Evolutionary conservation across 2,888 invertebrate genomes (phyloP), one percentile per base, ranked within the genome.

Genomic region (Polymixis lichenea): DNA sequence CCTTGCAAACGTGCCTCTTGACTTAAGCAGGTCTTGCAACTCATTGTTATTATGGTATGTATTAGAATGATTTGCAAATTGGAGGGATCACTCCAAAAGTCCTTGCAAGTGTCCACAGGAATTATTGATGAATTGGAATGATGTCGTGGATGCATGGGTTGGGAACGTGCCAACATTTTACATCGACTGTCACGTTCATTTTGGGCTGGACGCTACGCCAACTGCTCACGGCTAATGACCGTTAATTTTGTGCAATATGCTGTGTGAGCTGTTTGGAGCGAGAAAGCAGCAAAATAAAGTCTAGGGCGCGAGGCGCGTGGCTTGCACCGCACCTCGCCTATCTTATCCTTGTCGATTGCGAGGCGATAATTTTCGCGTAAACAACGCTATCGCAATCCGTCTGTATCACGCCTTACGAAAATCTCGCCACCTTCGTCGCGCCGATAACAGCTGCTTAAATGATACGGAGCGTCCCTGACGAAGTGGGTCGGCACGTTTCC

Each of bases 321-420:
- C 55, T 71, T 53, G 43, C 75, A 69, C 60, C 46, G 43, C 75
- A 69, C 60, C 46, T 17, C 53, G 64, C 55, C 77, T 89, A 90
- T 90, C 90, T 90, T 86, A 90, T 90, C 89, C 89, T 82, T 76
- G 83, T 78, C 80, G 86, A 89, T 89, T 84, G 83, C 82, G 72
- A 75, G 69, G 76, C 84, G 89, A 90, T 89, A 87, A 88, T 80
- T 85, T 90, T 89, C 66, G 88, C 89, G 85, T 83, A 89, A 89
- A 90, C 84, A 89, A 75, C 74, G 70, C 82, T 85, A 85, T 87
- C 86, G 70, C 46, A 49, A 77, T 53, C 51, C 84, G 56, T 15
- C 56, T 43, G 70, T 80, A 80, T 77, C 78, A 61, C 60, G 72
- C 66, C 72, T 82, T 64, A 74, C 51, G 72, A 72, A 69, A 60